phyloP scores from a whole-genome alignment of 2,888 invertebrate species.

The Hydropsyche betteni region DNA sequence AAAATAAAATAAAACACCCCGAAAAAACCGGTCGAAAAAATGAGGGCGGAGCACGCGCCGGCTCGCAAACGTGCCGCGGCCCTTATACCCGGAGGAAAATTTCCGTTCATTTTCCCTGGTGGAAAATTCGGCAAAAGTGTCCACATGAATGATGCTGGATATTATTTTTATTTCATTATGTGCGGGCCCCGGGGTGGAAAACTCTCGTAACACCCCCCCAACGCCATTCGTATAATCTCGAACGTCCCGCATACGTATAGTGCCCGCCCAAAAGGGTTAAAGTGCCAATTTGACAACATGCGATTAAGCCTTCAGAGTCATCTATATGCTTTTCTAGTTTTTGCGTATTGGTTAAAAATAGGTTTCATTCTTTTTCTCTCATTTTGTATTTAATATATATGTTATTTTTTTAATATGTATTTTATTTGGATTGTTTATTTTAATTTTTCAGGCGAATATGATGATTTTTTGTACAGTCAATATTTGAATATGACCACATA shows the following conservation, averaged over 20 bases:
- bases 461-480: no score
- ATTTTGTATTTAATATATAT: no score
- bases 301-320: no score
- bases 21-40: no score
- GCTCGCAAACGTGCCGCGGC: not conserved
- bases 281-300: slow-evolving; percentile 11
- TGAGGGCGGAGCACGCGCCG: no score
- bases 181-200: slow-evolving; percentile 15
- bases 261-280: slow-evolving; percentile 3
- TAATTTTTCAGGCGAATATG: no score
- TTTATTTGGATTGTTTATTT: no score
- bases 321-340: no score
- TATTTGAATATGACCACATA: no score
- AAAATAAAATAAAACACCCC: not conserved
- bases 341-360: no score
- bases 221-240: slow-evolving; percentile 26
- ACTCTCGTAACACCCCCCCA: slow-evolving; percentile 1
- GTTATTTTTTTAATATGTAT: no score
- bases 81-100: slow-evolving; percentile 7
- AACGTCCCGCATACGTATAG: slow-evolving; percentile 5
- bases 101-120: slow-evolving; percentile 15
- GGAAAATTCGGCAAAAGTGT: slow-evolving; percentile 30
- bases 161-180: slow-evolving; percentile 45
- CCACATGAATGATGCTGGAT: slow-evolving; percentile 40
- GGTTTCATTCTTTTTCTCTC: not conserved